These are phyloP conservation scores for Drosophila bifasciata DNA, from an alignment of 1,140 invertebrate genomes.

Conservation along the genomic window DNA sequence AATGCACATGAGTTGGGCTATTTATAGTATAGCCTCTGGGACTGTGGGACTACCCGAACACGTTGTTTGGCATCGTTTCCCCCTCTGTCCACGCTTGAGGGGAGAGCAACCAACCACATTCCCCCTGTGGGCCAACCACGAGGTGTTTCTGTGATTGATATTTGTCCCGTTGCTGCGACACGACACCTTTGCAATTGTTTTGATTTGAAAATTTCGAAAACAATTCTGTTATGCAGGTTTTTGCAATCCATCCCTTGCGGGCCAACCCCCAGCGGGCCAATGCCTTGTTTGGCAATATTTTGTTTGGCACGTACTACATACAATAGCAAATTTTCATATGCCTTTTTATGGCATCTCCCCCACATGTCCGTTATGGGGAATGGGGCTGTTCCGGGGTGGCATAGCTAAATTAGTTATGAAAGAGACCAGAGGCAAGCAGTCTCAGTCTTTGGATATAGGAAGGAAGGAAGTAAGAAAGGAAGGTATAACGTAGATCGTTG, in stretches of 20 bases:
- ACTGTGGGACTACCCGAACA: conserved; percentile 10
- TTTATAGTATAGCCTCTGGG: conserved; percentile 43
- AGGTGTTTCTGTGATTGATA: conserved; percentile 52
- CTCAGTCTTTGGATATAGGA: no score
- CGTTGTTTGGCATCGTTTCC: conserved; percentile 53
- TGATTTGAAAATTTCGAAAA: conserved; percentile 45
- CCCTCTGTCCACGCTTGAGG: conserved; percentile 34
- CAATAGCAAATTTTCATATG: conserved; percentile 11
- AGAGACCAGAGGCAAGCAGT: conserved; percentile 8
- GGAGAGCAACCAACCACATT: not conserved
- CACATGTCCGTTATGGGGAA: not conserved
- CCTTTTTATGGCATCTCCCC: conserved; percentile 36
- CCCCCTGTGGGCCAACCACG: not conserved
- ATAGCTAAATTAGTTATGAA: conserved; percentile 28
- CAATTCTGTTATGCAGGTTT: conserved; percentile 46
- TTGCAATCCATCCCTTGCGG: conserved; percentile 2
- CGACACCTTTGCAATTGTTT: conserved; percentile 63
- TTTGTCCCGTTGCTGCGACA: conserved; percentile 47
- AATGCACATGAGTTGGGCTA: conserved; percentile 44
- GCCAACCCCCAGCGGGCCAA: no score
- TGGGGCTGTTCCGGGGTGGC: conserved; percentile 18
- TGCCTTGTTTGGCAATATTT: conserved; percentile 20
- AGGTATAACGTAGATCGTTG: conserved; percentile 1
- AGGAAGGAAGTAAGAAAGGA: no score
- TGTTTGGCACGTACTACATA: conserved; percentile 31